A percentile compares a stretch with the other conserved stretches of the same genome.
Conservation (phyloP, 2,888 invertebrate genomes). For the Sisyra terminalis region DNA sequence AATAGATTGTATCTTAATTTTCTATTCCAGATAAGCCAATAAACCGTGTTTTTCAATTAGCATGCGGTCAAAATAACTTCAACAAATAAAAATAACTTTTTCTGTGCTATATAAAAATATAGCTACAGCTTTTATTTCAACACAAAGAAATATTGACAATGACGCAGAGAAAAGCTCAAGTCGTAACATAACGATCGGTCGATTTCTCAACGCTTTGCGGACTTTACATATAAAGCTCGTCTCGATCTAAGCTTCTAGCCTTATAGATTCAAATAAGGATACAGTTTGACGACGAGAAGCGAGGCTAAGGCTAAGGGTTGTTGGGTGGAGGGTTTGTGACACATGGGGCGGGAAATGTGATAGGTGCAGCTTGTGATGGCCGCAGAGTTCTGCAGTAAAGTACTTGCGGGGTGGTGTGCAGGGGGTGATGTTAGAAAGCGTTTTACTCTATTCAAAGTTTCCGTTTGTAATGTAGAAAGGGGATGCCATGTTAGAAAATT, state of each 20-base stretch:
- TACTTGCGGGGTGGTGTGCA: constrained; percentile 6
- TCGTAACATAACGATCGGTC: too few species aligned
- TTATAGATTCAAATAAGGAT: background rate
- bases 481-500: background rate
- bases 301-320: background rate
- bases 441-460: background rate
- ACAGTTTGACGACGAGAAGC: background rate
- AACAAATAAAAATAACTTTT: too few species aligned
- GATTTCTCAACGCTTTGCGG: too few species aligned
- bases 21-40: too few species aligned
- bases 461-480: background rate
- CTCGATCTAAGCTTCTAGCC: background rate
- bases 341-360: background rate
- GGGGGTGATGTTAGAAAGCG: constrained; percentile 1
- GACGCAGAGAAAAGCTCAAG: too few species aligned
- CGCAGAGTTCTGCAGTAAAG: constrained; percentile 2
- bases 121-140: too few species aligned
- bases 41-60: too few species aligned
- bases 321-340: background rate
- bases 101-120: too few species aligned
- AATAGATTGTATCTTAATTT: too few species aligned
- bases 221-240: background rate
- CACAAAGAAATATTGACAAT: too few species aligned
- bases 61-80: too few species aligned
- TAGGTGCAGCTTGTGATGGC: background rate